Percentiles rank a stretch among this genome's conserved stretches.
Evolutionary conservation across 1,140 invertebrate genomes (phyloP).

Genomic region (Papilio polytes): DNA sequence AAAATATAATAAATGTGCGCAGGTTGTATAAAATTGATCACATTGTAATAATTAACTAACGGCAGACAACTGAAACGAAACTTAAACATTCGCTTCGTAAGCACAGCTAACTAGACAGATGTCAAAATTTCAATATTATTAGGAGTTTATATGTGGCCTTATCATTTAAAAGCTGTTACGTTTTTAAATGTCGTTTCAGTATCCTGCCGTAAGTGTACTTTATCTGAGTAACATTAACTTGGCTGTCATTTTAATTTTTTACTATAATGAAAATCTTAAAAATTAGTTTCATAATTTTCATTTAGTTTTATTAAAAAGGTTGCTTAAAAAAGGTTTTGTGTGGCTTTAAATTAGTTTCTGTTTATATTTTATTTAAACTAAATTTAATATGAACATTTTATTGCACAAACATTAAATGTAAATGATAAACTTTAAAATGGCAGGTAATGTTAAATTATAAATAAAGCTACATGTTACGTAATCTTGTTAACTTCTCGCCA

Average conservation of each 20-base stretch:
- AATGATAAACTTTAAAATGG: slow-evolving; percentile 29
- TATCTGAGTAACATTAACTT: slow-evolving; percentile 31
- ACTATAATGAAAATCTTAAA: not conserved
- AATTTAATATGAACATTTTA: not conserved
- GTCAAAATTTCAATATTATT: too few relatives aligned
- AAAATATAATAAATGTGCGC: slow-evolving; percentile 28
- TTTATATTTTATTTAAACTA: not conserved
- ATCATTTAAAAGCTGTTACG: too few relatives aligned
- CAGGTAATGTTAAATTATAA: slow-evolving; percentile 24
- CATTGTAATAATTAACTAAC: slow-evolving; percentile 21
- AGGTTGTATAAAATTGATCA: slow-evolving; percentile 29
- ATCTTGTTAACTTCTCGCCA: slow-evolving; percentile 66
- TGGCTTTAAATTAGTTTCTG: not conserved
- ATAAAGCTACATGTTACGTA: slow-evolving; percentile 50
- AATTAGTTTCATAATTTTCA: not conserved
- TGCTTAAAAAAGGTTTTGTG: not conserved
- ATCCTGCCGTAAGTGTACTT: slow-evolving; percentile 20
- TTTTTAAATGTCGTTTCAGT: too few relatives aligned
- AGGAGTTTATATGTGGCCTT: too few relatives aligned
- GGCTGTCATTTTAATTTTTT: slow-evolving; percentile 31
- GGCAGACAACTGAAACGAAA: too few relatives aligned
- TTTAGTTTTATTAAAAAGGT: not conserved
- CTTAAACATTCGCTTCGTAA: too few relatives aligned
- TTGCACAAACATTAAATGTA: not conserved
- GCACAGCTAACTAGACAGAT: too few relatives aligned